Evolutionary conservation across 2,113 vertebrate genomes (phyloP).

Genomic region (Tylochromis polylepis): DNA sequence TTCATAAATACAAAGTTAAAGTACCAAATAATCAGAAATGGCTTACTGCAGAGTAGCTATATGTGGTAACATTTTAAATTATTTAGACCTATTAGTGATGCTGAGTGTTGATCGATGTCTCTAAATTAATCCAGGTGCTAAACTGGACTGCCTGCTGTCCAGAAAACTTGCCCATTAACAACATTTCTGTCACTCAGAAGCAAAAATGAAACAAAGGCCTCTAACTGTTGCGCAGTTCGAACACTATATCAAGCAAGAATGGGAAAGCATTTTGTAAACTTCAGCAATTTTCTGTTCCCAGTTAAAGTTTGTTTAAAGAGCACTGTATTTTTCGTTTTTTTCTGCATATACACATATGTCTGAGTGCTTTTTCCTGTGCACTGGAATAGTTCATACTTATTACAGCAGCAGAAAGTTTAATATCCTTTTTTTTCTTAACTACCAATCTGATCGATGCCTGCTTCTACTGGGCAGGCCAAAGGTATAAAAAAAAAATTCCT

Average conservation of each 20-base stretch:
- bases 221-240: neutral
- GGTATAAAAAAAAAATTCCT: neutral
- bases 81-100: neutral
- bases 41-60: neutral
- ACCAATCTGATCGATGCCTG: neutral
- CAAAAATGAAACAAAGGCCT: neutral
- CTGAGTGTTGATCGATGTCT: neutral
- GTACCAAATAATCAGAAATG: neutral
- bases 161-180: neutral
- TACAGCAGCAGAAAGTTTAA: neutral
- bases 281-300: neutral
- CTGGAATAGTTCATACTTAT: neutral
- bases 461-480: neutral
- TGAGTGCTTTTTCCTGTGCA: neutral
- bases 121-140: neutral
- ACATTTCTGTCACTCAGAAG: neutral
- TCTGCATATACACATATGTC: neutral
- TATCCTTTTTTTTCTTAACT: neutral
- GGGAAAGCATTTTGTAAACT: neutral
- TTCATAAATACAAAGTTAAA: neutral
- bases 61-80: neutral
- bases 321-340: neutral
- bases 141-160: neutral
- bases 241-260: neutral
- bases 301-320: neutral